Percentiles rank a stretch among this genome's conserved stretches.
Conservation (phyloP, 2,797 vertebrate genomes). For the Hippoglossus hippoglossus region DNA sequence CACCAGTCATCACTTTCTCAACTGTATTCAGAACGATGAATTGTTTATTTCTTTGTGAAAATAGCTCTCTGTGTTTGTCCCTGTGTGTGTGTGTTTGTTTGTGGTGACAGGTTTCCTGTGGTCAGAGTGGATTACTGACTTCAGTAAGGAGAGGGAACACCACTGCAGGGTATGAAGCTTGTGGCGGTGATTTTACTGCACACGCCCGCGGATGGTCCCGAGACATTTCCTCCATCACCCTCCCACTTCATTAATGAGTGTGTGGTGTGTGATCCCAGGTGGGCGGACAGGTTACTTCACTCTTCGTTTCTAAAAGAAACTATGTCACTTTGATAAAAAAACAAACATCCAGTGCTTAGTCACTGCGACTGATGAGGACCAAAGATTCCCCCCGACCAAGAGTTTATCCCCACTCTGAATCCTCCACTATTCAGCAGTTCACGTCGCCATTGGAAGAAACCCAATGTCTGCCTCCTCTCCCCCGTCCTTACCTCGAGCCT, state of each 20-base stretch:
- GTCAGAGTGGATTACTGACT: constrained; percentile 81
- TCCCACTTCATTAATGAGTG: constrained; percentile 31
- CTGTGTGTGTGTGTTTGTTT: constrained; percentile 53
- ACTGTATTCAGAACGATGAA: constrained; percentile 38
- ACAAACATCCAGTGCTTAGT: constrained; percentile 33
- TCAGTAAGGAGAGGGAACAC: constrained; percentile 68
- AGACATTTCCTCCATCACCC: constrained; percentile 43
- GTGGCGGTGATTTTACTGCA: constrained; percentile 59
- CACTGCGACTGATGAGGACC: constrained; percentile 55
- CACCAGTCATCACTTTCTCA: not conserved
- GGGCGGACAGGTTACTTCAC: constrained; percentile 36
- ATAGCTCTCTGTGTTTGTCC: constrained; percentile 22
- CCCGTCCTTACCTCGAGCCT: constrained; percentile 93
- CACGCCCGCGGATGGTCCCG: constrained; percentile 48
- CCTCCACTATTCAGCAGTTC: constrained; percentile 63
- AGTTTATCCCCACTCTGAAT: constrained; percentile 49
- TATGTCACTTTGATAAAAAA: constrained; percentile 29
- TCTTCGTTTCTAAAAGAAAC: constrained; percentile 28
- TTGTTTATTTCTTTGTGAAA: constrained; percentile 26
- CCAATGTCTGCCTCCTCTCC: constrained; percentile 98
- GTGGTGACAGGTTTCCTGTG: constrained; percentile 79
- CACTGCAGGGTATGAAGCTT: constrained; percentile 76
- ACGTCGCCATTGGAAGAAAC: constrained; percentile 80
- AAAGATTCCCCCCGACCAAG: constrained; percentile 19
- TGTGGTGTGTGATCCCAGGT: constrained; percentile 39